Conservation (phyloP, 2,797 vertebrate species). For the Pipistrellus kuhlii region DNA sequence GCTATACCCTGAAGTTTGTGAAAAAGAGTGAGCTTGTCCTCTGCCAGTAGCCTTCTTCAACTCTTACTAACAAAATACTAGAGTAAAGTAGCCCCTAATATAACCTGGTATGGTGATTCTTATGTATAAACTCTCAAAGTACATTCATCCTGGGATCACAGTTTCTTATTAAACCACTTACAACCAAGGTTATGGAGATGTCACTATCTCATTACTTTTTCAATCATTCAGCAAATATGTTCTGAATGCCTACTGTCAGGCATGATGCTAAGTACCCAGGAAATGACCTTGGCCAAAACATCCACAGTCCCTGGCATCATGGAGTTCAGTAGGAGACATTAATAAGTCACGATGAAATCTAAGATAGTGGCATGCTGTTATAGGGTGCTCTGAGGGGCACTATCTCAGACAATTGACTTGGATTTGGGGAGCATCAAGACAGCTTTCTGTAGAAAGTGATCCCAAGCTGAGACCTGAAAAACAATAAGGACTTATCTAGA, state of each 20-base stretch:
- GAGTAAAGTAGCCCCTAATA: not conserved
- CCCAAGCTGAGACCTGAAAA: constrained; percentile 2
- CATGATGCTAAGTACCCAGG: not conserved
- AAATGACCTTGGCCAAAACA: not conserved
- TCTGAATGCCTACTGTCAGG: not conserved
- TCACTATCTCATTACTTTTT: not conserved
- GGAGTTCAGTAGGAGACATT: not conserved
- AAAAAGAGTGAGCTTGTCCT: not conserved
- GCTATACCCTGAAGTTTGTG: not conserved
- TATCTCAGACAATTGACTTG: not conserved
- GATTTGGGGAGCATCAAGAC: constrained; percentile 46
- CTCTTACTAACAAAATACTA: not conserved
- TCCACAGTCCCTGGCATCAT: rapidly evolving
- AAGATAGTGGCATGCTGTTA: not conserved
- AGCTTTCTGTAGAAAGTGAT: constrained; percentile 38
- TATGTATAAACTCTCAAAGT: not conserved
- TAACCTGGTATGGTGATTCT: not conserved
- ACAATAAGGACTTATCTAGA: constrained; percentile 54
- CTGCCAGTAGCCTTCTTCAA: not conserved
- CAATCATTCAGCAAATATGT: not conserved
- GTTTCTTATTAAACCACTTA: not conserved
- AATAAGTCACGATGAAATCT: not conserved
- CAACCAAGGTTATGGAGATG: not conserved
- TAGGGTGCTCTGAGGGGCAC: not conserved
- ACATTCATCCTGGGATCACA: not conserved